A percentile compares a stretch with the other conserved stretches of the same genome.
These are phyloP conservation scores for Brachionus koreanus DNA, from an alignment of 1,140 invertebrate genomes.

Conservation along the genomic window DNA sequence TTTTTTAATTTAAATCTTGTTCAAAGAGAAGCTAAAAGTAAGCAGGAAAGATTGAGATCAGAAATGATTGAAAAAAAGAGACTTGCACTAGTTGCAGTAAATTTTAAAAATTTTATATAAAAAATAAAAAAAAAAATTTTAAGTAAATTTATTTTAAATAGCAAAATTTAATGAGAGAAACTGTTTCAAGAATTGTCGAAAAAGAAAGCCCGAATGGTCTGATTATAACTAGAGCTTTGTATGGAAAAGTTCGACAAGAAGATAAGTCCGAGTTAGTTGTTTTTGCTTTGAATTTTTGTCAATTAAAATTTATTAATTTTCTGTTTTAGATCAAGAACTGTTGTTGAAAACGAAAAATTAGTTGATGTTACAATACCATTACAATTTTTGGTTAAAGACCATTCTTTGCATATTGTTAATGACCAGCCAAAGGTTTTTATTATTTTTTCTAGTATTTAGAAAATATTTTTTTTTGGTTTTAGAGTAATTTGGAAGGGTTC, in stretches of 20 bases:
- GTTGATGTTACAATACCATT: conserved; percentile 87
- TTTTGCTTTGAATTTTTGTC: neutral
- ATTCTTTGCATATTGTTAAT: conserved; percentile 76
- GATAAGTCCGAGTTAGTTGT: neutral
- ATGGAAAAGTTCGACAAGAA: conserved; percentile 56
- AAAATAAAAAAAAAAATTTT: neutral
- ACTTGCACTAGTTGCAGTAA: conserved; percentile 28
- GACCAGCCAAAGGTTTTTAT: conserved; percentile 71
- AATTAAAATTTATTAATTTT: neutral
- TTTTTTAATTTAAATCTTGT: too few species aligned
- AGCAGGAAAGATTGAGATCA: neutral
- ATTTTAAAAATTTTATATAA: conserved; percentile 25
- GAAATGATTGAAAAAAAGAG: conserved; percentile 22
- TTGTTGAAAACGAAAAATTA: conserved; percentile 61
- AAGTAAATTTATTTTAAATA: conserved; percentile 46
- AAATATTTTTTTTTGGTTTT: conserved; percentile 52
- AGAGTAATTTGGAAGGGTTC: conserved; percentile 91
- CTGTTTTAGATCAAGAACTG: neutral
- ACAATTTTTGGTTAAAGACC: conserved; percentile 87
- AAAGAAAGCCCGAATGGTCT: conserved; percentile 70
- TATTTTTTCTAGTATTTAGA: neutral
- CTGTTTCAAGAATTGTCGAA: conserved; percentile 60
- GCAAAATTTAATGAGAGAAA: conserved; percentile 75
- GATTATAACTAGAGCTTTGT: conserved; percentile 78
- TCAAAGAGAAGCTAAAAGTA: conserved; percentile 37